Base-by-base conservation (phyloP, 2,797 vertebrate species). In the Siniperca undulata region DNA sequence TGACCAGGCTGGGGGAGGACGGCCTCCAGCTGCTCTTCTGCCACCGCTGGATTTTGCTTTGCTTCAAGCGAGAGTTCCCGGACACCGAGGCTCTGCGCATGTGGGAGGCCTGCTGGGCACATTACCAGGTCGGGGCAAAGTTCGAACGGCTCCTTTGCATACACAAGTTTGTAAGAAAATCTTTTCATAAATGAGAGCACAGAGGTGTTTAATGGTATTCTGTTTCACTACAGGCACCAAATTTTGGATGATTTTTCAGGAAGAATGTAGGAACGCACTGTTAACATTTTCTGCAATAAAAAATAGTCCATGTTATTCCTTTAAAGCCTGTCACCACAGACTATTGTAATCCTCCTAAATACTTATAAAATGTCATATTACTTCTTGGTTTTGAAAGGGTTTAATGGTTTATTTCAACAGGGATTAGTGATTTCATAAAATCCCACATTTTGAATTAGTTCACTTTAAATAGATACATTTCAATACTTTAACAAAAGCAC, bases 91-190 rank as follows among this genome's bases (percentile, higher is more conserved):
- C 99, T 0, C 89, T 99, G 94, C 97, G 97, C 61, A 98, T 99
- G 96, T 99, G 99, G 99, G 99, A 99, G 77, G 98, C 99, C 2
- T 99, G 99, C 96, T 99, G 99, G 99, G 98, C 98, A 14, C 99
- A 99, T 94, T 99, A 99, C 84, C 98, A 99, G 99, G 99, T 99
- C 85, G 82, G 92, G 77, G 44, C 84, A 59, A 65, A 74, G 82
- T 84, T 78, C 4, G 10, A 20, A 17, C 5, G 0, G 22, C 75
- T 74, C 46, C 50, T 80, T 77, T 83, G 74, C 77, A 71, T 67
- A 74, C 74, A 56, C 71, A 13, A 34, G 20, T 42, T 75, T 4
- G 48, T 50, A 58, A 48, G 53, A 67, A 69, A 40, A 59, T 36
- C 62, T 70, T 76, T 86, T 77, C 71, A 84, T 86, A 53, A 52